These are phyloP conservation scores for Diogma glabrata DNA, from an alignment of 2,888 invertebrate species.

Conservation along the genomic window DNA sequence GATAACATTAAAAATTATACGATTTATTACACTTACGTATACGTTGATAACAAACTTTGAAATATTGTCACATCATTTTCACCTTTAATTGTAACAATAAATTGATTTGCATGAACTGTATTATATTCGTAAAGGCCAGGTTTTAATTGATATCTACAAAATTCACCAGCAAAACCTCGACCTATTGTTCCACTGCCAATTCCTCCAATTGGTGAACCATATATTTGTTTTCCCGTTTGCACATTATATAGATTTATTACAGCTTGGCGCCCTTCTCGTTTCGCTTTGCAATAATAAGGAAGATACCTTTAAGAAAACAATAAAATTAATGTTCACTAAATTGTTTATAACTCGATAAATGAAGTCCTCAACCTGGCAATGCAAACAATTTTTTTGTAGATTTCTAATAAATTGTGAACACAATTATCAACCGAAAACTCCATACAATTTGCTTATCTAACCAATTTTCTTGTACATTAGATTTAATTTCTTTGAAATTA, in stretches of 20 bases:
- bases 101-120: slow-evolving; percentile 74
- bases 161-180: slow-evolving; percentile 83
- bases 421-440: too few species aligned
- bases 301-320: too few species aligned
- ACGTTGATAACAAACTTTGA: slow-evolving; percentile 67
- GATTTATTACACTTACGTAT: slow-evolving; percentile 44
- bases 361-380: too few species aligned
- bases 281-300: slow-evolving; percentile 53
- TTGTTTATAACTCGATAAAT: too few species aligned
- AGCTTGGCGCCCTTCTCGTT: slow-evolving; percentile 50
- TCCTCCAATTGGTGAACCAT: slow-evolving; percentile 79
- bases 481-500: too few species aligned
- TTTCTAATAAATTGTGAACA: too few species aligned
- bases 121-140: slow-evolving; percentile 84
- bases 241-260: slow-evolving; percentile 70
- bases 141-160: slow-evolving; percentile 79
- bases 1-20: neutral
- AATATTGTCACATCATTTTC: slow-evolving; percentile 54
- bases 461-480: too few species aligned
- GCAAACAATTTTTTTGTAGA: too few species aligned
- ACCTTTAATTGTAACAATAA: slow-evolving; percentile 76
- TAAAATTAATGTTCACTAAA: too few species aligned
- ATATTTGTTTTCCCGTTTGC: slow-evolving; percentile 66
- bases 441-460: too few species aligned
- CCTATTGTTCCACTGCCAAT: slow-evolving; percentile 69